Conservation (phyloP, 2,888 invertebrate genomes). For the Torymus auratus region DNA sequence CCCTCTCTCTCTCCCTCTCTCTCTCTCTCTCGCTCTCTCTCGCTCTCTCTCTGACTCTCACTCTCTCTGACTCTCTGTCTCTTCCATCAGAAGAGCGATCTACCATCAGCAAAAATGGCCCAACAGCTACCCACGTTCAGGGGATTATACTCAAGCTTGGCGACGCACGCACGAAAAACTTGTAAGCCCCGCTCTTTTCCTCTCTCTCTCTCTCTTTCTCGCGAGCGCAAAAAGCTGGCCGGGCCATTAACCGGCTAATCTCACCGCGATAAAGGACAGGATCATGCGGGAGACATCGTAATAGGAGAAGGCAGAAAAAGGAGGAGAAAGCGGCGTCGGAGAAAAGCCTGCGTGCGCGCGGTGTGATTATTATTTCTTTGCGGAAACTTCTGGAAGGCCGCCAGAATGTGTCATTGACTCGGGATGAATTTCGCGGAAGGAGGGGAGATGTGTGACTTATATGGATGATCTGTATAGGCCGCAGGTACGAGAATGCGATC, state of each 20-base stretch:
- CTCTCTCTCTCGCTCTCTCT: too few relatives aligned
- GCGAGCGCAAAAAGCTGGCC: not conserved
- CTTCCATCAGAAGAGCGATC: too few relatives aligned
- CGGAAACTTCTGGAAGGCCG: constrained; percentile 40
- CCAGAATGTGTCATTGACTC: constrained; percentile 63
- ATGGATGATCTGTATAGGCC: not conserved
- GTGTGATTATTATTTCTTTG: constrained; percentile 61
- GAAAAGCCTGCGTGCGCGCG: constrained; percentile 43
- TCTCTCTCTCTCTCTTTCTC: too few relatives aligned
- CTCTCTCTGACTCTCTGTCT: too few relatives aligned
- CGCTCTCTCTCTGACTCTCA: too few relatives aligned
- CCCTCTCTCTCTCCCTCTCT: too few relatives aligned
- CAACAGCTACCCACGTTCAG: too few relatives aligned
- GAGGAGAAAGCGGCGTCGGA: constrained; percentile 3
- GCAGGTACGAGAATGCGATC: constrained; percentile 18
- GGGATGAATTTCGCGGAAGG: constrained; percentile 43
- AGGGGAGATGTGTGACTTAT: constrained; percentile 15
- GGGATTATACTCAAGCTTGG: too few relatives aligned
- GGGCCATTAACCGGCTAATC: constrained; percentile 40
- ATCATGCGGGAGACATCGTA: constrained; percentile 8
- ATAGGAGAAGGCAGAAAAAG: constrained; percentile 9
- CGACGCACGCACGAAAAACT: not conserved
- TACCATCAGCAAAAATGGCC: too few relatives aligned
- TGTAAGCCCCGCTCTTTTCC: not conserved
- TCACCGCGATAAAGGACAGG: constrained; percentile 12